These are phyloP conservation scores for Eunapius fragilis DNA, from an alignment of 37 sponge, comb jelly and placozoan genomes.

Conservation along the genomic window DNA sequence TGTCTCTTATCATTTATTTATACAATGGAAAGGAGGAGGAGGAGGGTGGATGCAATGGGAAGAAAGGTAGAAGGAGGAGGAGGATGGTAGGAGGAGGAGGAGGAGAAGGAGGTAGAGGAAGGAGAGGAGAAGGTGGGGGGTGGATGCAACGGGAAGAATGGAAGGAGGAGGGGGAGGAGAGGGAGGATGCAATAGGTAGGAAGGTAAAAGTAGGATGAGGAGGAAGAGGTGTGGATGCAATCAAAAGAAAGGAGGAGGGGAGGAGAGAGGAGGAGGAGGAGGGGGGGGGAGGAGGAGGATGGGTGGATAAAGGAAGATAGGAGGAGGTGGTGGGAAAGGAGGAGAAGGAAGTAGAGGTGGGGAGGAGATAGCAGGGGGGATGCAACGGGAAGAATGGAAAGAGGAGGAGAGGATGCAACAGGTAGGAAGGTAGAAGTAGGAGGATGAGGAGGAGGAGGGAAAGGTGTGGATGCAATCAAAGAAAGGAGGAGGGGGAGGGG, in stretches of 20 bases:
- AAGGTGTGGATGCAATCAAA: no score
- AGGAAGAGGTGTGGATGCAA: no score
- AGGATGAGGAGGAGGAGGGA: no score
- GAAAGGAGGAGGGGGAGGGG: no score
- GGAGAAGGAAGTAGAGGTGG: background rate
- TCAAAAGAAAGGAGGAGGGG: constrained; percentile 29
- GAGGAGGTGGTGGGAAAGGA: background rate
- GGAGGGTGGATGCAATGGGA: background rate
- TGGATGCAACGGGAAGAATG: background rate
- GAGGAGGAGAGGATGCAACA: no score
- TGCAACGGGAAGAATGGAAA: no score
- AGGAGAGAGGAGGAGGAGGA: constrained; percentile 4
- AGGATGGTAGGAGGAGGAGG: constrained; percentile 7
- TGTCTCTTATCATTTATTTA: no score
- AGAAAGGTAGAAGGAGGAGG: constrained; percentile 9
- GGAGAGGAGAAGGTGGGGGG: constrained; percentile 10
- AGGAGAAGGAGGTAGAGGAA: background rate
- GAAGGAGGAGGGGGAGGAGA: constrained; percentile 8
- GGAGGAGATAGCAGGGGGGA: no score
- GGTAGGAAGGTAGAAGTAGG: no score
- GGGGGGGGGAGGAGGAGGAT: background rate
- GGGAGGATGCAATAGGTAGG: constrained; percentile 15
- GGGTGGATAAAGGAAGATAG: background rate
- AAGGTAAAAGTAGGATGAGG: no score
- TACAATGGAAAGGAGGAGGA: background rate